Evolutionary conservation across 1,140 invertebrate genomes (phyloP), one percentile per base, ranked within the genome.

Genomic region (Frieseomelitta varia): DNA sequence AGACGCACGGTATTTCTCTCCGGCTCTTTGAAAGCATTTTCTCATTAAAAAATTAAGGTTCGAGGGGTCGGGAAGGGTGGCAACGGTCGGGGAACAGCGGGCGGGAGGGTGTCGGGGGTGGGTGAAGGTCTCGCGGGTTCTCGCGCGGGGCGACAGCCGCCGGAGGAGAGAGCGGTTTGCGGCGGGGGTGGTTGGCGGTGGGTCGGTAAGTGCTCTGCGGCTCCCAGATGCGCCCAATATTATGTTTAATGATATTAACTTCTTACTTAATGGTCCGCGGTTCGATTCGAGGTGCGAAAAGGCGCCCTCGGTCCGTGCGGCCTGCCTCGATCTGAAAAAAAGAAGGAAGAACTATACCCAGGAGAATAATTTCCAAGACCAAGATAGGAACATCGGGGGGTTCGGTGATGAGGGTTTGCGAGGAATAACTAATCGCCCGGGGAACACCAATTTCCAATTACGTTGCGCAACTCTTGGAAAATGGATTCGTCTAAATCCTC

Each of bases 201-300:
- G 91, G 87, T 91, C 88, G 90, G 92, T 94, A 94, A 95, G 94
- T 95, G 94, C 94, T 94, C 92, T 93, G 93, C 89, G 93, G 94
- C 94, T 94, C 93, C 92, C 94, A 95, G 94, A 95, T 95, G 94
- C 93, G 94, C 93, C 94, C 94, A 94, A 95, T 95, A 95, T 95
- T 95, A 95, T 94, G 93, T 94, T 94, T 95, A 95, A 95, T 94
- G 94, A 94, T 95, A 95, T 95, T 94, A 95, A 95, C 94, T 95
- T 95, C 94, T 94, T 93, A 94, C 94, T 94, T 95, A 95, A 95
- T 95, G 94, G 94, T 93, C 93, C 94, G 93, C 92, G 94, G 93
- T 95, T 94, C 94, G 94, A 95, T 94, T 94, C 93, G 91, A 95
- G 94, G 93, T 91, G 94, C 91, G 92, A 94, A 93, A 90, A 90